Conservation (phyloP, 23 tunicate species). For the Corella eumyota region DNA sequence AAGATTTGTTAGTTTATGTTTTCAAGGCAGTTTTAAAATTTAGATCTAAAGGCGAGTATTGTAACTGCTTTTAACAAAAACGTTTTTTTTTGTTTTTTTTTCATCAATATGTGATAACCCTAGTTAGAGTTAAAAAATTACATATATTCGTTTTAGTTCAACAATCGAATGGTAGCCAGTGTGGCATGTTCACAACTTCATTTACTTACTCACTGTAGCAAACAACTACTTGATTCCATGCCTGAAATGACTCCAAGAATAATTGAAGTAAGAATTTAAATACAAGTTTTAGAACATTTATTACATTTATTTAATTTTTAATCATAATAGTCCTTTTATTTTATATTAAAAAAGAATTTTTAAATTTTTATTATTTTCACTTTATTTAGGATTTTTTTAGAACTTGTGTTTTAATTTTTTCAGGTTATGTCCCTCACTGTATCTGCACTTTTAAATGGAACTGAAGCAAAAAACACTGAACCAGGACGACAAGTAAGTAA, state of each 20-base stretch:
- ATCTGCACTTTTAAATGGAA: constrained; percentile 39
- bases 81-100: too few relatives aligned
- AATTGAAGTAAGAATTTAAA: constrained; percentile 82
- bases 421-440: constrained; percentile 74
- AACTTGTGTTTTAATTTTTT: not conserved
- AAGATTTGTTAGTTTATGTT: not conserved
- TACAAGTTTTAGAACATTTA: not conserved
- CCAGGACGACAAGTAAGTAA: constrained; percentile 40
- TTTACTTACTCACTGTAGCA: constrained; percentile 57
- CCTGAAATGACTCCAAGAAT: constrained; percentile 65
- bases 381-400: too few relatives aligned
- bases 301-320: not conserved
- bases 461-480: constrained; percentile 53
- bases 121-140: too few relatives aligned
- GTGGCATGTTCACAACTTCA: constrained; percentile 80
- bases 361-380: not conserved
- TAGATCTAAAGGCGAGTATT: not conserved
- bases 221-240: constrained; percentile 30
- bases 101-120: too few relatives aligned
- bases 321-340: not conserved
- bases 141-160: constrained; percentile 54
- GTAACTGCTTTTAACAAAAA: too few relatives aligned
- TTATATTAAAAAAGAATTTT: not conserved
- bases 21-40: not conserved
- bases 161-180: constrained; percentile 57